Base-by-base conservation (phyloP, 2,888 invertebrate species). In the Alloscopus bannaensis region DNA sequence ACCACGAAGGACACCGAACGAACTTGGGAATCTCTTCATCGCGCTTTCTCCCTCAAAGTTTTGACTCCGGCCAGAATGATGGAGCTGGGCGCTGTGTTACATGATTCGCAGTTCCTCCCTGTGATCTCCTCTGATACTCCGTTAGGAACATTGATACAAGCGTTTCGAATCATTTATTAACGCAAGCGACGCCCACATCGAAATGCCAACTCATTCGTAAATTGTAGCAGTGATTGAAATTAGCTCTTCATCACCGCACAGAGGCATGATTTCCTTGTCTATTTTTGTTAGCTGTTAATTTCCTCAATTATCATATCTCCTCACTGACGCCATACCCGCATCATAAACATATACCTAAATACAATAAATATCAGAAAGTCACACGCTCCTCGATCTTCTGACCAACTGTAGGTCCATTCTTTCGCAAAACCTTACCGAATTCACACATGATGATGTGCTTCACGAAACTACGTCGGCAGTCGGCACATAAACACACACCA, bases 1-100 rank as follows among this genome's bases (percentile, higher is more conserved):
- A n/a, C n/a, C n/a, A n/a, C n/a, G n/a, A n/a, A n/a, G n/a, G 26
- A 66, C 8, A 6, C 66, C 66, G 66, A 66, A 28, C 11, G n/a
- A 16, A 52, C 24, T 55, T 55, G 66, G 55, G 36, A 3, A 20
- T 29, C n/a, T 16, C 8, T 24, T 20, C 1, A 0, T 1, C 22
- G 22, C n/a, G 31, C n/a, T 20, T 20, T 47, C 50, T 66, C 50
- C 36, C 24, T 18, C 2, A 24, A 24, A 6, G 20, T 36, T 52
- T 22, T 3, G 1, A 36, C 4, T 31, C 24, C 31, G 0, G 11
- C 22, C 3, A 29, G 65, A 29, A 0, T 16, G 55, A 16, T 2
- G 52, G 66, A 66, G 66, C 66, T 55, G 66, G n/a, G n/a, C n/a
- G n/a, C n/a, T n/a, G n/a, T n/a, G n/a, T n/a, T n/a, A n/a, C n/a